Evolutionary conservation across 2,888 invertebrate species (phyloP).

Genomic region (Phaedon cochleariae): DNA sequence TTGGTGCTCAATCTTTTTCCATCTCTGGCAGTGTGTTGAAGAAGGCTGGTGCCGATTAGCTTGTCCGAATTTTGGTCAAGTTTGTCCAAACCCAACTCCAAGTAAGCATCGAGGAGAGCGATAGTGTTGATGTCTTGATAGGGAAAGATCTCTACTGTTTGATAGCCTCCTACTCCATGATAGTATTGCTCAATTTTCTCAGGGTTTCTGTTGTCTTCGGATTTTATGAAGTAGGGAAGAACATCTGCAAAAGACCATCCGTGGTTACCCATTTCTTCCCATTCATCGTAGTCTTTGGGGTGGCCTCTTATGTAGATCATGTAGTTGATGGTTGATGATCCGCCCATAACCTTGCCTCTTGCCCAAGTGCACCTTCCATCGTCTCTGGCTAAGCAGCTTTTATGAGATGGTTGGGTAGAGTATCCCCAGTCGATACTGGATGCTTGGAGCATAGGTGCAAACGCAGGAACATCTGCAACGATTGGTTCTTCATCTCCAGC

Average conservation of each 20-base stretch:
- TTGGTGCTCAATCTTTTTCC: slow-evolving; percentile 72
- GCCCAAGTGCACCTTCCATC: slow-evolving; percentile 70
- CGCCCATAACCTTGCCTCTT: slow-evolving; percentile 73
- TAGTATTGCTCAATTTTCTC: slow-evolving; percentile 64
- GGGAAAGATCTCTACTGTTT: slow-evolving; percentile 71
- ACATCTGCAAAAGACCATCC: slow-evolving; percentile 73
- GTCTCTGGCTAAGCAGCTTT: slow-evolving; percentile 68
- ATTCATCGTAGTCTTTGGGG: slow-evolving; percentile 70
- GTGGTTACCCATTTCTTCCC: slow-evolving; percentile 70
- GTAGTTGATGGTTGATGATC: slow-evolving; percentile 73
- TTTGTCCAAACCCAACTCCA: slow-evolving; percentile 69
- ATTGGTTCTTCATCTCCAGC: slow-evolving; percentile 75
- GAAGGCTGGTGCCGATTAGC: slow-evolving; percentile 70
- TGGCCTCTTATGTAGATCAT: slow-evolving; percentile 72
- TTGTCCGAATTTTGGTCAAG: slow-evolving; percentile 68
- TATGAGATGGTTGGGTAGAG: slow-evolving; percentile 70
- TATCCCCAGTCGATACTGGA: slow-evolving; percentile 78
- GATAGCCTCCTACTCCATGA: slow-evolving; percentile 71
- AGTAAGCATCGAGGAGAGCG: slow-evolving; percentile 68
- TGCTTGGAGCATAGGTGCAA: slow-evolving; percentile 68
- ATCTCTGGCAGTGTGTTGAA: slow-evolving; percentile 70
- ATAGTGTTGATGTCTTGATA: slow-evolving; percentile 69
- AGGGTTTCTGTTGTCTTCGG: slow-evolving; percentile 71
- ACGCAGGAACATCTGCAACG: slow-evolving; percentile 71
- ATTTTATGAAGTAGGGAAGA: slow-evolving; percentile 75